Evolutionary conservation across 2,888 invertebrate species (phyloP).

Genomic region (Mythimna albipuncta): DNA sequence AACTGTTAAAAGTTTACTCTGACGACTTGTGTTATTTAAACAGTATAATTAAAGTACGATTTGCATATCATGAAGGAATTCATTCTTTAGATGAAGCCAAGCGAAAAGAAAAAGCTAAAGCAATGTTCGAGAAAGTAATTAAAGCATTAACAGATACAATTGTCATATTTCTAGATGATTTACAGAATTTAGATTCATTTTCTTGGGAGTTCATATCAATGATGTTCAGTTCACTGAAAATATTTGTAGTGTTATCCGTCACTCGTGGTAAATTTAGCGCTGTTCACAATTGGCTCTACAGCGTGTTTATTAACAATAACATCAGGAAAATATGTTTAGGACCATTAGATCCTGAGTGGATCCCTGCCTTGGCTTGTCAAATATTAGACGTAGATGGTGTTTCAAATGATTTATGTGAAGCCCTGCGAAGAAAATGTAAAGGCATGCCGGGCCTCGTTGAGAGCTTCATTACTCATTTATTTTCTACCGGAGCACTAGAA

Average conservation of each 20-base stretch:
- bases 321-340: constrained; percentile 84
- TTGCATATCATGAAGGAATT: constrained; percentile 85
- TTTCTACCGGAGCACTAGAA: constrained; percentile 86
- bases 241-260: constrained; percentile 80
- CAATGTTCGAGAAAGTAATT: constrained; percentile 81
- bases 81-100: constrained; percentile 77
- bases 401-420: constrained; percentile 87
- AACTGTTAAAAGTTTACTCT: constrained; percentile 75
- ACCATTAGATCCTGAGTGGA: constrained; percentile 79
- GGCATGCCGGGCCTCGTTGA: constrained; percentile 90
- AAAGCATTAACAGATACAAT: constrained; percentile 73
- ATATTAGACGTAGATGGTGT: constrained; percentile 91
- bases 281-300: constrained; percentile 83
- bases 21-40: constrained; percentile 90
- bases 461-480: constrained; percentile 86
- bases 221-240: constrained; percentile 78
- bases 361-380: constrained; percentile 91
- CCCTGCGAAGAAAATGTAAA: constrained; percentile 84
- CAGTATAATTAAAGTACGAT: constrained; percentile 87
- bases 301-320: constrained; percentile 79
- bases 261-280: constrained; percentile 82
- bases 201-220: constrained; percentile 85
- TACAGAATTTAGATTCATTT: constrained; percentile 85
- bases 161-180: constrained; percentile 87
- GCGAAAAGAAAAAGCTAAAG: constrained; percentile 81